Base-by-base conservation (phyloP, 2,888 invertebrate species). In the Lacanobia wlatinum region DNA sequence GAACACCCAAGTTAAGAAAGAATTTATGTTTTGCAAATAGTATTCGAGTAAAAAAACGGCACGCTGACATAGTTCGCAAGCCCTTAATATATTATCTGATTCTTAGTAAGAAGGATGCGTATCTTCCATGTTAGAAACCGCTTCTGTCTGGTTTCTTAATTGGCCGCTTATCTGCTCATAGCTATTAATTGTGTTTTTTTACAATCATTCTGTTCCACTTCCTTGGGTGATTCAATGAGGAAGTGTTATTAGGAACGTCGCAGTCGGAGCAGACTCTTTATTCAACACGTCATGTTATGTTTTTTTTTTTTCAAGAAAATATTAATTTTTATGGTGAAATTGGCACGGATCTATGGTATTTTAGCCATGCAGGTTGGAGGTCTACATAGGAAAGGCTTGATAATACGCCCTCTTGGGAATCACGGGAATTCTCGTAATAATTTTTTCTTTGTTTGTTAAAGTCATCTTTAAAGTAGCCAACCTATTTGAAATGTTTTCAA, bases 121-220 rank as follows among this genome's bases (percentile, higher is more conserved):
- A 70, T 77, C 43, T 70, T 28, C 68, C 71, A 52, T 56, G 43
- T 48, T 60, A 63, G 64, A 74, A 81, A 85, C 89, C 79, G 87
- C 88, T 82, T 88, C 65, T 68, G 73, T 87, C 89, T 87, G 81
- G 90, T 88, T 82, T 87, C 60, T 86, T 89, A 88, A 88, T 88
- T 87, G 84, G 70, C 66, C 68, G 75, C 76, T 88, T 86, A 85
- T 85, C 84, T 86, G 64, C 70, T 62, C 66, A 58, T 9, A 53
- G 75, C 76, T 64, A 83, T 85, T 85, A 82, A 84, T 82, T 82
- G 81, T 82, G 70, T 88, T 87, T 79, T 87, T 80, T 87, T 79
- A 87, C 70, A 86, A 82, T 81, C 78, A 80, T 64, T 70, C 65
- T 65, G 84, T 78, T 72, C 84, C 63, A 87, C 85, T 88, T 87